Evolutionary conservation across 2,113 vertebrate species (phyloP), one percentile per base, ranked within the genome.

Genomic region (Nesoenas mayeri): DNA sequence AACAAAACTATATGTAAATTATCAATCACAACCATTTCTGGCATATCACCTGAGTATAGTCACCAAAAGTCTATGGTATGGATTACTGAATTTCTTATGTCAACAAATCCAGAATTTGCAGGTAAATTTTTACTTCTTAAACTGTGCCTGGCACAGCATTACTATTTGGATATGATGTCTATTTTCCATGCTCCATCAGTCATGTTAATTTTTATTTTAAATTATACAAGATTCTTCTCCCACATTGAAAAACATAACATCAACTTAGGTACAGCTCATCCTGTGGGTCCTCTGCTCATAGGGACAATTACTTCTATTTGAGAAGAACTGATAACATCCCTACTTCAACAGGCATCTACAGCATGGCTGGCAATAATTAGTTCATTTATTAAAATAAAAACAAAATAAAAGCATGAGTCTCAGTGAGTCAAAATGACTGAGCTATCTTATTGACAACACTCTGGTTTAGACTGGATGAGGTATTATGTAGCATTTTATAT

Each of bases 141-240:
- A 66, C 38, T 28, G 14, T 47, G 38, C 28, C 62, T 12, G 58
- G 28, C 74, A 25, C 54, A 94, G 48, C 34, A 42, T 40, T 80
- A 48, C 50, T 93, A 57, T 79, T 66, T 60, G 73, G 72, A 91
- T 58, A 73, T 2, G 0, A 81, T 79, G 67, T 92, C 66, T 61
- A 29, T 65, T 88, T 93, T 92, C 57, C 40, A 73, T 40, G 70
- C 66, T 79, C 51, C 58, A 71, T 70, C 36, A 90, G 16, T 34
- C 29, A 53, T 57, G 77, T 28, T 73, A 87, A 78, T 75, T 92
- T 92, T 91, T 82, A 69, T 75, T 95, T 89, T 48, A 79, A 88
- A 82, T 79, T 51, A 91, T 7, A 62, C 20, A 66, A 78, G 15
- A 58, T 44, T 86, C 25, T 90, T 89, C 60, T 91, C 51, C 42